Percentiles rank a stretch among this genome's conserved stretches.
phyloP scores from a whole-genome alignment of 2,113 vertebrate species.

The Ancistrus triradiatus region DNA sequence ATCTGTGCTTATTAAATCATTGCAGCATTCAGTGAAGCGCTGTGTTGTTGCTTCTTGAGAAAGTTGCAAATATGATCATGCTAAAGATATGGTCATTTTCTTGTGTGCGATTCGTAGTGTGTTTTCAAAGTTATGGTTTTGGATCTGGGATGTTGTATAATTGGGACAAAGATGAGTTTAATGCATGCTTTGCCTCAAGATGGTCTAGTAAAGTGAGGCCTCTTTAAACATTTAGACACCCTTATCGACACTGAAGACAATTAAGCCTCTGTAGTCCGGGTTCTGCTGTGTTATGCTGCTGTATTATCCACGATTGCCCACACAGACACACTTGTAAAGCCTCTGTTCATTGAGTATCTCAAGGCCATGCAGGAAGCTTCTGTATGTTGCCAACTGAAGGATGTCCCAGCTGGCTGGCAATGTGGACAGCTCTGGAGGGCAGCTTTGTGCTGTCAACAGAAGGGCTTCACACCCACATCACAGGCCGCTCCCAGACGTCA shows the following conservation, averaged over 20 bases:
- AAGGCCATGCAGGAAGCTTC: neutral
- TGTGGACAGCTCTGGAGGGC: neutral
- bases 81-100: too few relatives aligned
- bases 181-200: neutral
- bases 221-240: constrained; percentile 24
- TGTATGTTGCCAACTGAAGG: neutral
- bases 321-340: neutral
- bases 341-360: constrained; percentile 20
- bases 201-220: neutral
- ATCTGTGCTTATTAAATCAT: too few relatives aligned
- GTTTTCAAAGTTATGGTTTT: too few relatives aligned
- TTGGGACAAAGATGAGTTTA: neutral
- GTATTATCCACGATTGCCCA: neutral
- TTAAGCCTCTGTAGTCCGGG: constrained; percentile 9
- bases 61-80: too few relatives aligned
- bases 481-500: constrained; percentile 1
- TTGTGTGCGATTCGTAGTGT: too few relatives aligned
- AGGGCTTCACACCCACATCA: constrained; percentile 42
- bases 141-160: too few relatives aligned
- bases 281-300: neutral
- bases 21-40: too few relatives aligned
- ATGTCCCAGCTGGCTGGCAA: neutral
- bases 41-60: too few relatives aligned
- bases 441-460: constrained; percentile 47
- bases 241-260: constrained; percentile 6